Base-by-base conservation (phyloP, 2,797 vertebrate genomes). In the Pteronotus mesoamericanus region DNA sequence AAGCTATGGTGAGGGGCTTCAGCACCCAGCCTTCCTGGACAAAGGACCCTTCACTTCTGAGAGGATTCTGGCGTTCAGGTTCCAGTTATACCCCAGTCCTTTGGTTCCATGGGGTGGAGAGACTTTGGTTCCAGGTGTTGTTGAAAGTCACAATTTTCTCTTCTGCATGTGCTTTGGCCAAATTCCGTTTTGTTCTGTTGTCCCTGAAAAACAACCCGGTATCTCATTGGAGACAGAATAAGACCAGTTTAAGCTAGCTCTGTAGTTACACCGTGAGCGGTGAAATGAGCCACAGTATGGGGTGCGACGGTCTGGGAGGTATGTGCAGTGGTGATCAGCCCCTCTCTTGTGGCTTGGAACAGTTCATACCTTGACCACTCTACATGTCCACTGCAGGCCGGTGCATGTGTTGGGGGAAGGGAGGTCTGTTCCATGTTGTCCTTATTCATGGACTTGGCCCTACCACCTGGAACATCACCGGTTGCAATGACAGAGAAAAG, bases 281-380 rank as follows among this genome's bases (percentile, higher is more conserved):
- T 5, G 5, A n/a, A 10, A 9, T 42, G 11, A 14, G 6, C 21
- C 90, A 3, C 77, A 5, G 46, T 0, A 0, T 1, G 12, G 39
- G 21, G 29, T n/a, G 72, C 61, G 4, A 46, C 29, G 32, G 55
- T 0, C 7, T 18, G 39, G 22, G 48, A 53, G 21, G 7, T 42
- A 1, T 14, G 0, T 11, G 5, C 8, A 32, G 2, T 57, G n/a
- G 14, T 71, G 34, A 1, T 59, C 42, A 14, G 37, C 4, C 12
- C 16, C 29, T 37, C 9, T 69, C 1, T 11, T 11, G 12, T 9
- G 29, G 18, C 44, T 78, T 57, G 82, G 42, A 42, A 39, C 66
- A 39, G 10, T 7, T 87, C 19, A 3, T 46, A 26, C 93, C 12
- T 37, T 53, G 12, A 77, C 72, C 59, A 42, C 15, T 75, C 32